Percentiles rank a stretch among this genome's conserved stretches.
phyloP scores from a whole-genome alignment of 2,888 invertebrate genomes.

The Anticlea derivata region DNA sequence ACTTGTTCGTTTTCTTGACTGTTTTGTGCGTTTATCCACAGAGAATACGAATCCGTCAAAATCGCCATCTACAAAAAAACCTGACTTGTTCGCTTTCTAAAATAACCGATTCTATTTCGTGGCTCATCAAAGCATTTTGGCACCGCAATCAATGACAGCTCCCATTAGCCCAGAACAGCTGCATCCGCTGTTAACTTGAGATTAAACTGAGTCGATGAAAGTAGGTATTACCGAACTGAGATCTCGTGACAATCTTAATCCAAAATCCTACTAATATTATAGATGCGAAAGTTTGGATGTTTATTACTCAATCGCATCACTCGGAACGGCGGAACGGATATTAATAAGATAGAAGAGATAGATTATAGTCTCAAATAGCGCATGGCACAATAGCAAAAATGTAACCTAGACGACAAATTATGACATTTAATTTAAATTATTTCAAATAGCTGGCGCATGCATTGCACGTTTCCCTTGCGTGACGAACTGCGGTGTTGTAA shows the following conservation, averaged over 20 bases:
- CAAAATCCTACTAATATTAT: too few species aligned
- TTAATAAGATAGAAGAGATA: too few species aligned
- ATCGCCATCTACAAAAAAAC: slow-evolving; percentile 1
- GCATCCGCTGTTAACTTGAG: slow-evolving; percentile 31
- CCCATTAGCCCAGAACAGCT: slow-evolving; percentile 40
- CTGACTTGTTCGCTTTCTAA: slow-evolving; percentile 1
- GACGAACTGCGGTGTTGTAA: slow-evolving; percentile 25
- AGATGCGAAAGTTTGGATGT: too few species aligned
- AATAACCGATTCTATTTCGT: too few species aligned
- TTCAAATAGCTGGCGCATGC: slow-evolving; percentile 20
- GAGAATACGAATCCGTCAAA: slow-evolving; percentile 1
- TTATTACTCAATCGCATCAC: too few species aligned
- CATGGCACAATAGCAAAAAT: too few species aligned
- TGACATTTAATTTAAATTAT: too few species aligned
- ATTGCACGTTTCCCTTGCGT: slow-evolving; percentile 32
- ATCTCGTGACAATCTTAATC: too few species aligned
- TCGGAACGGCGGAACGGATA: too few species aligned
- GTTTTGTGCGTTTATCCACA: slow-evolving; percentile 4
- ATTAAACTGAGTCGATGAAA: slow-evolving; percentile 34
- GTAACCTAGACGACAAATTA: too few species aligned
- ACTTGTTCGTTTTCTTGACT: slow-evolving; percentile 8
- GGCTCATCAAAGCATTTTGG: slow-evolving; percentile 20
- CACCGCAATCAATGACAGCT: slow-evolving; percentile 26
- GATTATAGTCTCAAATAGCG: too few species aligned
- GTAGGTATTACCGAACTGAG: too few species aligned